These are phyloP conservation scores for Scomberomorus guttatus DNA, from an alignment of 2,797 vertebrate species.

Conservation along the genomic window DNA sequence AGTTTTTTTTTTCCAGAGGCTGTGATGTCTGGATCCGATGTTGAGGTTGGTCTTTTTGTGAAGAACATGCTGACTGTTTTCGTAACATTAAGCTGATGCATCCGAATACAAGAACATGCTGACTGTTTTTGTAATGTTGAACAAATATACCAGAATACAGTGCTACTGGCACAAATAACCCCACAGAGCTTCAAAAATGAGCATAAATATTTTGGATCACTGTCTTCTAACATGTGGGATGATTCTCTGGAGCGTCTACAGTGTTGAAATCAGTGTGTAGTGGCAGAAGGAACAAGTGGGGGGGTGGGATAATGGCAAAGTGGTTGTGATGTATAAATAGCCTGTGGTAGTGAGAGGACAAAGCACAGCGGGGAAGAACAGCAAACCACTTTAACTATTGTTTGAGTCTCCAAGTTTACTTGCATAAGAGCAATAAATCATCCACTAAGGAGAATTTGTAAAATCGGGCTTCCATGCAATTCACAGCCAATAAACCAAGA, in stretches of 20 bases:
- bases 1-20: too few species aligned
- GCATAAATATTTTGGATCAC: conserved; percentile 17
- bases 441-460: conserved; percentile 46
- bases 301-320: conserved; percentile 67
- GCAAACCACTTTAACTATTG: conserved; percentile 66
- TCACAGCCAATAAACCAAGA: conserved; percentile 49
- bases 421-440: conserved; percentile 63
- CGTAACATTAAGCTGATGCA: too few species aligned
- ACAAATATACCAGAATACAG: conserved; percentile 17
- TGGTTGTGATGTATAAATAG: conserved; percentile 75
- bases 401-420: conserved; percentile 56
- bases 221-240: conserved; percentile 22
- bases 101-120: too few species aligned
- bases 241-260: conserved; percentile 13
- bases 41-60: too few species aligned
- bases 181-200: background rate
- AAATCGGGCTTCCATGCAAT: conserved; percentile 42
- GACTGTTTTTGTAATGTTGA: too few species aligned
- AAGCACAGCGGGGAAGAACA: conserved; percentile 60
- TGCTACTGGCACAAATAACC: background rate
- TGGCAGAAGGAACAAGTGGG: conserved; percentile 27
- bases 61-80: too few species aligned
- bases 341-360: conserved; percentile 61
- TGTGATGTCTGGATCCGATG: too few species aligned
- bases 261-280: conserved; percentile 41